Evolutionary conservation across 1,140 invertebrate genomes (phyloP), one percentile per base, ranked within the genome.

Genomic region (Sitodiplosis mosellana): DNA sequence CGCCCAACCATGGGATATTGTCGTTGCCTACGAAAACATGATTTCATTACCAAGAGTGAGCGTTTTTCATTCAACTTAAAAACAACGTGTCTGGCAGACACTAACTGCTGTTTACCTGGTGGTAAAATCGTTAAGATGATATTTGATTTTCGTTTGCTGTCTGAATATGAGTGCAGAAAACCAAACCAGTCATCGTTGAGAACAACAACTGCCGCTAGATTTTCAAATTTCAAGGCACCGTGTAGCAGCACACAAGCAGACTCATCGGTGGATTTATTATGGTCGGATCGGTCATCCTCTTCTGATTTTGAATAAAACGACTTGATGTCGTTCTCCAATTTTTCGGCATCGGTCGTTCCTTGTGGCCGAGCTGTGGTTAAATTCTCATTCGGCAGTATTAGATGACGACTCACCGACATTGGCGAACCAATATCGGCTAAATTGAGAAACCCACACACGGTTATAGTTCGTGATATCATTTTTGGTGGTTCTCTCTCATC

Each of bases 111-210:
- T 20, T 56, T 53, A 63, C 81, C 81, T 34, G 88, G 90, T 54
- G 87, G 79, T 56, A 96, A 71, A 11, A 90, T 70, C 11, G 87
- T 90, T 6, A 96, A 66, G 81, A 96, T 87, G 10, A 96, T 67
- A 65, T 93, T 95, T 0, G 90, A 94, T 60, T 94, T 93, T 57
- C 95, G 94, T 56, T 94, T 92, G 22, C 78, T 83, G 60, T 95
- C 90, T 7, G 88, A 85, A 81, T 87, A 94, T 0, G 90, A 91
- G 59, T 91, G 88, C 43, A 96, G 72, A 53, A 95, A 85, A 21
- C 91, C 92, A 69, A 80, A 96, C 92, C 91, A 96, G 53, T 91
- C 81, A 1, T 81, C 75, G 11, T 81, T 87, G 5, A 89, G 65
- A 49, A 74, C 60, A 45, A 87, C 85, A 33, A 92, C 61, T 0